A percentile compares a stretch with the other conserved stretches of the same genome.
phyloP scores from a whole-genome alignment of 2,797 vertebrate genomes.

The Dendrocincla tyrannina region DNA sequence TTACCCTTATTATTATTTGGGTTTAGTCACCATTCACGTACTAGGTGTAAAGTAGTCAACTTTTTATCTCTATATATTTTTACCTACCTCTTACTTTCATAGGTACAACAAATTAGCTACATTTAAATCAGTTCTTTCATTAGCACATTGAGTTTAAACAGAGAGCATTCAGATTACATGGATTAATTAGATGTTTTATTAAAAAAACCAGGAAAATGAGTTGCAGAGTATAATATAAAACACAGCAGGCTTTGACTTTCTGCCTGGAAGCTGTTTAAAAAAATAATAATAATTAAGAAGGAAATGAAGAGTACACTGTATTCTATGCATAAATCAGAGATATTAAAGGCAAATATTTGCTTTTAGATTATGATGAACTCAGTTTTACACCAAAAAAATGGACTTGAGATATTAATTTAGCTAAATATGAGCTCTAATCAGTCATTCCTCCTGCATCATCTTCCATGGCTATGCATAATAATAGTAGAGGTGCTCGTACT shows the following conservation, averaged over 20 bases:
- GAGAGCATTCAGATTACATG: slow-evolving; percentile 66
- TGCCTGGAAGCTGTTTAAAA: slow-evolving; percentile 75
- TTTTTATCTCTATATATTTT: not conserved
- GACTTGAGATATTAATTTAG: slow-evolving; percentile 71
- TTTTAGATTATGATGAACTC: slow-evolving; percentile 69
- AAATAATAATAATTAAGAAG: slow-evolving; percentile 78
- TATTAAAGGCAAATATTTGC: slow-evolving; percentile 76
- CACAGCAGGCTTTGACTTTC: slow-evolving; percentile 79
- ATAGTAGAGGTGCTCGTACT: slow-evolving; percentile 41
- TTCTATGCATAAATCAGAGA: slow-evolving; percentile 75
- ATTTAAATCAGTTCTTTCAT: slow-evolving; percentile 65
- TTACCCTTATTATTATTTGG: not conserved
- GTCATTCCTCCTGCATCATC: slow-evolving; percentile 44
- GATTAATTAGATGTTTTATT: slow-evolving; percentile 79
- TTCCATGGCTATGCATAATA: slow-evolving; percentile 59
- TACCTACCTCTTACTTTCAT: slow-evolving; percentile 21
- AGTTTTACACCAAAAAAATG: slow-evolving; percentile 62
- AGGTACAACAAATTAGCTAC: slow-evolving; percentile 56
- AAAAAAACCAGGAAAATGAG: slow-evolving; percentile 69
- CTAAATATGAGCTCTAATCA: slow-evolving; percentile 70
- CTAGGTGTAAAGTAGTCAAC: not conserved
- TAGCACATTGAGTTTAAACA: slow-evolving; percentile 68
- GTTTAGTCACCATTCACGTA: slow-evolving; percentile 5
- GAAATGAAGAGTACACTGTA: slow-evolving; percentile 73
- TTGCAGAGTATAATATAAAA: slow-evolving; percentile 73